These are phyloP conservation scores for Rhea pennata DNA, from an alignment of 2,113 vertebrate genomes.

Conservation along the genomic window DNA sequence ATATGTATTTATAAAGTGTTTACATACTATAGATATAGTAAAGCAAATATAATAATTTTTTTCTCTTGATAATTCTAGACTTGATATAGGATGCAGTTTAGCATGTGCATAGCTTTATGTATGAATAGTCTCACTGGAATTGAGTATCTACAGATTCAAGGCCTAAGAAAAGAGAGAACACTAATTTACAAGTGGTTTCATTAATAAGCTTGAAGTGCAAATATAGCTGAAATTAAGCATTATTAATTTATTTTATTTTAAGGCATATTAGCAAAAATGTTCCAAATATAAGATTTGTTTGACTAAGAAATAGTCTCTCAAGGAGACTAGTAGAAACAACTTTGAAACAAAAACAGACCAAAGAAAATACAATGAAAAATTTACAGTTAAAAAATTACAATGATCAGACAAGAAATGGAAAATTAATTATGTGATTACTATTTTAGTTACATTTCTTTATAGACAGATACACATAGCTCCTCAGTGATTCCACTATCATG, in stretches of 20 bases:
- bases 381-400: not conserved
- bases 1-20: not conserved
- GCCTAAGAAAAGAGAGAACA: not conserved
- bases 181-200: not conserved
- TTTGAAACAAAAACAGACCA: not conserved
- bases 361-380: not conserved
- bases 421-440: not conserved
- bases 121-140: not conserved
- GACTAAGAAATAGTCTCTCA: not conserved
- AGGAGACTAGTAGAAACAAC: not conserved
- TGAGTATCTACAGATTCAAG: not conserved
- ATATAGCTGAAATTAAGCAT: not conserved
- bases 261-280: not conserved
- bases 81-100: not conserved
- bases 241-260: not conserved
- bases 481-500: not conserved
- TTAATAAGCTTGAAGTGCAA: not conserved
- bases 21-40: not conserved
- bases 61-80: not conserved
- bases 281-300: not conserved
- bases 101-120: not conserved
- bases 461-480: not conserved
- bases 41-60: not conserved
- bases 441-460: not conserved
- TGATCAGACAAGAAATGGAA: not conserved